Base-by-base conservation (phyloP, 2,113 vertebrate species). In the Urocolius indicus region DNA sequence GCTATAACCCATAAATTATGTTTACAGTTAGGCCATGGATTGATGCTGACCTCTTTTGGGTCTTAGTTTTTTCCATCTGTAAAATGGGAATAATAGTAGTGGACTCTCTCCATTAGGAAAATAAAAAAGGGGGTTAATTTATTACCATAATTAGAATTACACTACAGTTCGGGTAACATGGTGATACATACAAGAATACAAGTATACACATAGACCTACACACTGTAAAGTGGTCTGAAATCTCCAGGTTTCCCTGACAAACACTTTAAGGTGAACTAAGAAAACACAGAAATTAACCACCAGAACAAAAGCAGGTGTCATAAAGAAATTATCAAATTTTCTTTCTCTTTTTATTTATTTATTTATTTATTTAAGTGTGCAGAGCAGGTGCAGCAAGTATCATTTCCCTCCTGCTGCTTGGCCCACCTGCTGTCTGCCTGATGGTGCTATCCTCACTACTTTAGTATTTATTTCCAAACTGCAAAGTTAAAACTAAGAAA, bases 351-450 rank as follows among this genome's bases (percentile, higher is more conserved):
- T n/a, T n/a, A n/a, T n/a, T 13, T 48, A 43, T 23, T 30, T 26
- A 1, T 18, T 34, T 58, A 51, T 77, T 82, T 81, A 75, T 71
- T 62, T 9, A 76, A 95, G 73, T 62, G 55, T 77, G 38, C 59
- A 63, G 92, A 96, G 59, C 96, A 97, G 96, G 94, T 96, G 95
- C 83, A 57, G 72, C 75, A 95, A 94, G 79, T 80, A 92, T 92
- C 86, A 92, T 96, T 96, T 92, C 86, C 76, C 92, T 93, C 95
- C 95, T 86, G 95, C 96, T 96, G 95, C 72, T 48, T 80, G 88
- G 95, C 95, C 95, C 96, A 95, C 96, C 95, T 96, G 96, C 96
- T 96, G 94, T 94, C 92, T 94, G 88, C 94, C 96, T 97, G 94
- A 94, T 93, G 83, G 72, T 86, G 87, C 79, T 77, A 52, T 84